Evolutionary conservation across 2,797 vertebrate genomes (phyloP).

Genomic region (Hafferia zeledoni): DNA sequence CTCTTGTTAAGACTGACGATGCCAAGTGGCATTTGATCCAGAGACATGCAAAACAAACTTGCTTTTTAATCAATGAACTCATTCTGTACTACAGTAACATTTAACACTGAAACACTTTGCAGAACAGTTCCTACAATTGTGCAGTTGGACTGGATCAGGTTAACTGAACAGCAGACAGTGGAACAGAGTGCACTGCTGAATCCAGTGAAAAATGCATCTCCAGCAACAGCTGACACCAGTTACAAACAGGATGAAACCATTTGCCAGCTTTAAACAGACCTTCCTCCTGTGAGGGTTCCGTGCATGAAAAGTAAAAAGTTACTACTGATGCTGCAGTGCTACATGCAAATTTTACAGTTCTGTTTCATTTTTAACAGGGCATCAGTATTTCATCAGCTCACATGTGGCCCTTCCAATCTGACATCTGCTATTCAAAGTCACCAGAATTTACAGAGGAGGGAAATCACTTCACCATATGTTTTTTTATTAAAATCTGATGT

Average conservation of each 20-base stretch:
- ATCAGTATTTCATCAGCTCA: background rate
- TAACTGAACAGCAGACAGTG: background rate
- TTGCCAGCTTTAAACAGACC: background rate
- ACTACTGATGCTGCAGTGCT: background rate
- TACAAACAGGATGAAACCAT: background rate
- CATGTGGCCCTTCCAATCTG: background rate
- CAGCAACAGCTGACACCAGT: background rate
- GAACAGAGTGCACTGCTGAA: background rate
- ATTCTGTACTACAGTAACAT: background rate
- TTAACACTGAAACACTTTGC: background rate
- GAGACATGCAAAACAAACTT: background rate
- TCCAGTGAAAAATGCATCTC: background rate
- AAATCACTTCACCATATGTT: background rate
- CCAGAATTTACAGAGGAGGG: background rate
- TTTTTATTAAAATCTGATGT: background rate
- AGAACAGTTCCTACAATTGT: background rate
- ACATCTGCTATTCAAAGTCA: slow-evolving; percentile 7
- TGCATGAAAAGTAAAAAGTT: background rate
- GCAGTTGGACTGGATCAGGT: background rate
- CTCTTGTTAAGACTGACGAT: background rate
- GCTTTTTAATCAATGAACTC: background rate
- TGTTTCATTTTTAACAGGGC: background rate
- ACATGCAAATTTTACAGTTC: background rate
- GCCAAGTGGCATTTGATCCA: background rate
- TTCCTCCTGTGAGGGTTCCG: background rate